Evolutionary conservation across 2,888 invertebrate genomes (phyloP).

Genomic region (Chrysolina oricalcia): DNA sequence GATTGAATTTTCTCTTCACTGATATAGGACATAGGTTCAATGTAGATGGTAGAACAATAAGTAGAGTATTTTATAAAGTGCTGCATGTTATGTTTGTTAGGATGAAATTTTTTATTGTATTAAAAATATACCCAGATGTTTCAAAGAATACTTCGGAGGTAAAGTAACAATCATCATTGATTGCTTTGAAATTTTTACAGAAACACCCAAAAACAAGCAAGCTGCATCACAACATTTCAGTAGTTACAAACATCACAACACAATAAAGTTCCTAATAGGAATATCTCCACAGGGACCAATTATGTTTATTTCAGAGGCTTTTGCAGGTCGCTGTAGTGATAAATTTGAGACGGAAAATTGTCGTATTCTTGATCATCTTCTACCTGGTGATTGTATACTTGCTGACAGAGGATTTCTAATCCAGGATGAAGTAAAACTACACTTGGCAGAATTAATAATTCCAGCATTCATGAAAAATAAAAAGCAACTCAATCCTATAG

Average conservation of each 20-base stretch:
- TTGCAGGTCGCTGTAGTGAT: slow-evolving; percentile 34
- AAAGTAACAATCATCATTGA: slow-evolving; percentile 48
- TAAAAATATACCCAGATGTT: slow-evolving; percentile 48
- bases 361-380: slow-evolving; percentile 26
- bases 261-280: slow-evolving; percentile 52
- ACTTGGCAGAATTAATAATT: slow-evolving; percentile 15
- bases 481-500: slow-evolving; percentile 1
- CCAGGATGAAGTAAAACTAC: slow-evolving; percentile 18
- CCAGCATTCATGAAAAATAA: slow-evolving; percentile 39
- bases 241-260: slow-evolving; percentile 50
- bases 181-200: slow-evolving; percentile 52
- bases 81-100: background rate
- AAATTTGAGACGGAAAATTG: slow-evolving; percentile 32
- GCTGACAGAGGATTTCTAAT: slow-evolving; percentile 39
- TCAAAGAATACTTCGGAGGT: slow-evolving; percentile 43
- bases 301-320: slow-evolving; percentile 35
- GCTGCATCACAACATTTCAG: slow-evolving; percentile 45
- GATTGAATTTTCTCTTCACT: too few species aligned
- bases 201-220: slow-evolving; percentile 32
- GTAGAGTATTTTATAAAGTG: background rate
- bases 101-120: slow-evolving; percentile 46
- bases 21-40: too few species aligned
- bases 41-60: too few species aligned
- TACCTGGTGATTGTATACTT: slow-evolving; percentile 33
- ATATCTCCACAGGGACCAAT: slow-evolving; percentile 42